These are phyloP conservation scores for Perodicticus potto DNA, from an alignment of 2,797 vertebrate species.

Conservation along the genomic window DNA sequence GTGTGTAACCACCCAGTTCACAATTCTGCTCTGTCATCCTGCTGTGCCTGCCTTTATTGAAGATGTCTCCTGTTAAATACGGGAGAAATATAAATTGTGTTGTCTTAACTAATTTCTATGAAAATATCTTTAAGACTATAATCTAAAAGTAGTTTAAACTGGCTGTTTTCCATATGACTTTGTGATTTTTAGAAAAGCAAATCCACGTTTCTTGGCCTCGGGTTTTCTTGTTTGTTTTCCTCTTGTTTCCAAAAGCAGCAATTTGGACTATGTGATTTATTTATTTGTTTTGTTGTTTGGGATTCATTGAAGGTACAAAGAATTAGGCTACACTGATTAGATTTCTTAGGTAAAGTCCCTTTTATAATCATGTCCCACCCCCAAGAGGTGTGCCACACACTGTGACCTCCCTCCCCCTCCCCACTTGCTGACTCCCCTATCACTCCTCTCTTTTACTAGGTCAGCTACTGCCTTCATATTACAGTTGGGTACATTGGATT, in stretches of 20 bases:
- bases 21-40: background rate
- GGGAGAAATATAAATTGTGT: background rate
- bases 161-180: background rate
- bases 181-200: constrained; percentile 5
- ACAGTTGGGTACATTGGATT: no score
- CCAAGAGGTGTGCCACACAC: no score
- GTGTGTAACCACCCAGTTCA: background rate
- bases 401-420: no score
- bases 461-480: no score
- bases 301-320: no score
- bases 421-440: no score
- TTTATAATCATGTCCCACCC: no score
- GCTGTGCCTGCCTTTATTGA: background rate
- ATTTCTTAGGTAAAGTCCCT: no score
- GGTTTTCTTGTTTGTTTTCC: background rate
- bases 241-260: background rate
- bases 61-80: background rate
- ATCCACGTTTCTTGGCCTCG: background rate
- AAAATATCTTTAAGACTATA: background rate
- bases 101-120: background rate
- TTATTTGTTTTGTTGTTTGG: no score
- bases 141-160: background rate
- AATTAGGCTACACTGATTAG: no score
- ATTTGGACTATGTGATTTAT: background rate
- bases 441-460: no score